phyloP scores from a whole-genome alignment of 2,797 vertebrate species.

The Cephalopachus bancanus region DNA sequence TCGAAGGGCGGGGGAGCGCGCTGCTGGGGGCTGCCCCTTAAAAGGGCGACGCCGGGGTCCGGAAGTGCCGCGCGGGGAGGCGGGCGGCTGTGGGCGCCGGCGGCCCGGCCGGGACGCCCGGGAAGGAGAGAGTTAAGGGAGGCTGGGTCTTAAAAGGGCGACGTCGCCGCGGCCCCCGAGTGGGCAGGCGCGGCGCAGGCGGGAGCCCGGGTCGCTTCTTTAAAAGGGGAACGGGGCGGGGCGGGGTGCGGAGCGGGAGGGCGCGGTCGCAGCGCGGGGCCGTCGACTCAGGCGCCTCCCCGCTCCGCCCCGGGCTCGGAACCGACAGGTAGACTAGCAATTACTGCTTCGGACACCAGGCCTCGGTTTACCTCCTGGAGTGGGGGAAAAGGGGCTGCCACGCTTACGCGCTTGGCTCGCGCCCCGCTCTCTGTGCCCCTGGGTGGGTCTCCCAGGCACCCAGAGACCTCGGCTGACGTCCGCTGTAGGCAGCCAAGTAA shows the following conservation, averaged over 20 bases:
- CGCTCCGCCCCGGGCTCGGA: background rate
- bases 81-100: constrained; percentile 32
- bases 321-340: background rate
- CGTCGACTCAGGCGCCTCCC: constrained; percentile 18
- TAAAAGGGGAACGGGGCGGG: constrained; percentile 67
- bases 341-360: background rate
- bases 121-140: constrained; percentile 56
- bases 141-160: constrained; percentile 79
- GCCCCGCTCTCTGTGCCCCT: background rate
- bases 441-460: too few species aligned
- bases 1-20: constrained; percentile 44
- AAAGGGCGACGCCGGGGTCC: constrained; percentile 78
- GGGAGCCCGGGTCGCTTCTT: constrained; percentile 53
- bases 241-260: constrained; percentile 20
- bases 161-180: background rate
- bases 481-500: background rate
- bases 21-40: constrained; percentile 77
- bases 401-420: background rate
- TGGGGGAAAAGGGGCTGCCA: background rate
- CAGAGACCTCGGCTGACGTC: background rate
- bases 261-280: background rate
- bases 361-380: background rate
- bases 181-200: background rate
- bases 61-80: constrained; percentile 61
- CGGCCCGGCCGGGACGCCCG: constrained; percentile 12